Conservation (phyloP, 2,113 vertebrate genomes). For the Leptobrachium leishanense region DNA sequence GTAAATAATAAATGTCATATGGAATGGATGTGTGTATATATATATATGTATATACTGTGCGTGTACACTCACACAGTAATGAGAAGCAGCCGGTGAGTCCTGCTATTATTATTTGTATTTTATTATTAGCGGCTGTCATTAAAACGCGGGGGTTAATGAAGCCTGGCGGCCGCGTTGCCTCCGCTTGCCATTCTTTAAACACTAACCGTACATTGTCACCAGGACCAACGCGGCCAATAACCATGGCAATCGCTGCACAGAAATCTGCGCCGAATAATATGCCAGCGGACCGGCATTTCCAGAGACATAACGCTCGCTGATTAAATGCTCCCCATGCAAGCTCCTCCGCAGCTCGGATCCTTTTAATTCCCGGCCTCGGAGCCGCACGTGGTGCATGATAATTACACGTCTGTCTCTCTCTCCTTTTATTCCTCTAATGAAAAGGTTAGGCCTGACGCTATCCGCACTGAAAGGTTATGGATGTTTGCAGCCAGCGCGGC, state of each 20-base stretch:
- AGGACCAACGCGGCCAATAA: conserved; percentile 48
- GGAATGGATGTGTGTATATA: too few relatives aligned
- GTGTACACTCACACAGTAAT: too few relatives aligned
- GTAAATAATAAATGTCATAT: too few relatives aligned
- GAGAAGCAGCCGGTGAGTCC: too few relatives aligned
- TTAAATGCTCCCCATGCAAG: not conserved
- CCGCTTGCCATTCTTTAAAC: not conserved
- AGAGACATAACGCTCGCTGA: conserved; percentile 30
- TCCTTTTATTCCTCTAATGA: conserved; percentile 1
- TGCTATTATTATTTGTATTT: too few relatives aligned
- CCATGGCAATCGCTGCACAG: conserved; percentile 59
- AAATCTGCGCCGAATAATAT: conserved; percentile 52
- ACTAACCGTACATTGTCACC: conserved; percentile 31
- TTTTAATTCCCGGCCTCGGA: not conserved
- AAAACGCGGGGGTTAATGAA: not conserved
- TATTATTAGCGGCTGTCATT: too few relatives aligned
- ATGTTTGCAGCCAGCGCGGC: not conserved
- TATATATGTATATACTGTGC: too few relatives aligned
- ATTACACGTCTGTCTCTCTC: conserved; percentile 13
- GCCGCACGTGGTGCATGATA: not conserved
- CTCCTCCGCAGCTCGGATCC: not conserved
- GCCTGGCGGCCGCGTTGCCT: conserved; percentile 16
- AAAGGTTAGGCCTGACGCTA: not conserved
- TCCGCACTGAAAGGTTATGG: not conserved
- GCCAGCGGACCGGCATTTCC: conserved; percentile 52